These are phyloP conservation scores for Sapajus apella DNA, from an alignment of 2,113 vertebrate genomes.

Conservation along the genomic window DNA sequence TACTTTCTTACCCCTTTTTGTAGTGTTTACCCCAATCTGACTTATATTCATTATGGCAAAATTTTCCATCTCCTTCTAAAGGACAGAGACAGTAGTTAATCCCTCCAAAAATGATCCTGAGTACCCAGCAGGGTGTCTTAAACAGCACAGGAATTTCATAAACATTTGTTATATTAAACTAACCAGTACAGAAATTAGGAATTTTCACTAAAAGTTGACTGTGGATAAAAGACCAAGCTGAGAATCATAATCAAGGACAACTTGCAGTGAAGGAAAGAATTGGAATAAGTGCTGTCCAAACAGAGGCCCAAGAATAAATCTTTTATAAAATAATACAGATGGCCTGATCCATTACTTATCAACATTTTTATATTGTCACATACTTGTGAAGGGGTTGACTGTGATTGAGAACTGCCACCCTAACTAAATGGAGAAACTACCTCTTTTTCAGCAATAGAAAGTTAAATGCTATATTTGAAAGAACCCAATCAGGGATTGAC, in stretches of 20 bases:
- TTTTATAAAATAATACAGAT: constrained; percentile 1
- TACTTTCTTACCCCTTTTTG: neutral
- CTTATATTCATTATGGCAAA: neutral
- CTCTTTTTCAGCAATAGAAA: neutral
- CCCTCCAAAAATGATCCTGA: neutral
- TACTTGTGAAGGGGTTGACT: neutral
- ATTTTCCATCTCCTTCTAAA: neutral
- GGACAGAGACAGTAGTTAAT: neutral
- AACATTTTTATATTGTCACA: neutral
- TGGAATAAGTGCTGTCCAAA: neutral
- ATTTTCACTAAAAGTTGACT: constrained; percentile 18
- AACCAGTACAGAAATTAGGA: neutral
- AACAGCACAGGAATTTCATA: neutral
- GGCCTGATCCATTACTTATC: neutral
- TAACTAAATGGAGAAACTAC: neutral
- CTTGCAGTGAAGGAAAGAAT: neutral
- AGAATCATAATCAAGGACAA: neutral
- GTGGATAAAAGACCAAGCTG: neutral
- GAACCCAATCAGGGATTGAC: neutral
- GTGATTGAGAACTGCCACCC: neutral
- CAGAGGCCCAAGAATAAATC: neutral
- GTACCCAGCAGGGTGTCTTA: neutral
- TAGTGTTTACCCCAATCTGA: neutral
- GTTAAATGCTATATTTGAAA: neutral
- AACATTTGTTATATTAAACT: neutral